Evolutionary conservation across 2,797 vertebrate species (phyloP).

Genomic region (Lagorchestes hirsutus): DNA sequence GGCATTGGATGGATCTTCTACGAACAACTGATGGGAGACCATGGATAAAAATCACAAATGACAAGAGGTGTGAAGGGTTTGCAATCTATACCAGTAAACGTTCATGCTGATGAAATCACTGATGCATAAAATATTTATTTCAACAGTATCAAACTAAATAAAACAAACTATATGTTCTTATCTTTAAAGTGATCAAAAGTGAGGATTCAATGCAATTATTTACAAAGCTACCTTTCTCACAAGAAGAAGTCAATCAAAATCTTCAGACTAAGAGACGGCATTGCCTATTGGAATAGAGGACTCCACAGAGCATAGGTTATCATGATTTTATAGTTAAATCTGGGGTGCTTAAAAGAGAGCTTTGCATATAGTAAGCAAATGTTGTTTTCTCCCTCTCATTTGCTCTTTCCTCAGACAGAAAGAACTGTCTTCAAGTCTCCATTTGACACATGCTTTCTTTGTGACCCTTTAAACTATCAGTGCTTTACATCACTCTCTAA

Average conservation of each 20-base stretch:
- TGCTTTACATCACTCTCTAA: not conserved
- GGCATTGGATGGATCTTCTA: not conserved
- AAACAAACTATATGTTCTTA: slow-evolving; percentile 18
- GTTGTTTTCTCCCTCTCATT: not conserved
- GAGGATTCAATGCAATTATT: not conserved
- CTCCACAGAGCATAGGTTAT: not conserved
- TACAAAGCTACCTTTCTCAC: not conserved
- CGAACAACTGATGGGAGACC: not conserved
- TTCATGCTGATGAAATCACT: not conserved
- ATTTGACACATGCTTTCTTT: not conserved
- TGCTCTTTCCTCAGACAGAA: not conserved
- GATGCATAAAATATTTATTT: not conserved
- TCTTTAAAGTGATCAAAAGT: slow-evolving; percentile 36
- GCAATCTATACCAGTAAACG: not conserved
- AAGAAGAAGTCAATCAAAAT: not conserved
- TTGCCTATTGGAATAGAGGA: not conserved
- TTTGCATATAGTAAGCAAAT: not conserved
- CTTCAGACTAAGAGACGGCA: not conserved
- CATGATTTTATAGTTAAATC: not conserved
- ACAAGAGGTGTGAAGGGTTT: not conserved
- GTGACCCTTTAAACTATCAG: not conserved
- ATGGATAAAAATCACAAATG: not conserved
- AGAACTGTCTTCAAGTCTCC: not conserved
- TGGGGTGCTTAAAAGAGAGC: not conserved
- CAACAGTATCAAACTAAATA: slow-evolving; percentile 13